phyloP scores from a whole-genome alignment of 1,140 invertebrate species.

The Drepana arcuata region DNA sequence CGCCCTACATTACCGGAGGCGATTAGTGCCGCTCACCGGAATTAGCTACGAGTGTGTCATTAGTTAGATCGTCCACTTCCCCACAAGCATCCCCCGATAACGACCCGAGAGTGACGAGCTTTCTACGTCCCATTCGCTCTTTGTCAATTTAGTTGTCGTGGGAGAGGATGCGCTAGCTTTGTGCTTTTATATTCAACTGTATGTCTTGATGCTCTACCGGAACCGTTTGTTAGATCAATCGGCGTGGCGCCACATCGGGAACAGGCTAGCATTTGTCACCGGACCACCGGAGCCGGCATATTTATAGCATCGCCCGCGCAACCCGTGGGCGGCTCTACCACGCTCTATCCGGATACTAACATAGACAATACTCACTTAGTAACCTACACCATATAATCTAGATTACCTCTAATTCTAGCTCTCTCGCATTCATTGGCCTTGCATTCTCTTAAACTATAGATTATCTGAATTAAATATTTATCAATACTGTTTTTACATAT shows the following conservation, averaged over 20 bases:
- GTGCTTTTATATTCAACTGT: too few relatives aligned
- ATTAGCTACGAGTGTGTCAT: slow-evolving; percentile 40
- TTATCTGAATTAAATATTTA: too few relatives aligned
- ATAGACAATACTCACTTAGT: too few relatives aligned
- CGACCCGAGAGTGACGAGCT: too few relatives aligned
- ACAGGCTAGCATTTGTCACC: slow-evolving; percentile 61
- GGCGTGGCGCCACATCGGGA: slow-evolving; percentile 43
- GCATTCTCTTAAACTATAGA: slow-evolving; percentile 15
- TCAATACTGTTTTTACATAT: too few relatives aligned
- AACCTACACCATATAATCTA: too few relatives aligned
- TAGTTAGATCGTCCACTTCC: slow-evolving; percentile 46
- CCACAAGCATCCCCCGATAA: too few relatives aligned
- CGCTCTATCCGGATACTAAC: slow-evolving; percentile 35
- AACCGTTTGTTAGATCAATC: slow-evolving; percentile 51
- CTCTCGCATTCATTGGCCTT: too few relatives aligned
- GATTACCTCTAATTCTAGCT: too few relatives aligned
- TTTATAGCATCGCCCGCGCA: slow-evolving; percentile 60
- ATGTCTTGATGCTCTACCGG: slow-evolving; percentile 30
- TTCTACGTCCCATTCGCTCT: too few relatives aligned
- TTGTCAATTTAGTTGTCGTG: too few relatives aligned
- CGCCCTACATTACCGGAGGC: slow-evolving; percentile 27
- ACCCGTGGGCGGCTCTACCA: slow-evolving; percentile 46
- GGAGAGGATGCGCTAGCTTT: too few relatives aligned
- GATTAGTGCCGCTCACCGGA: slow-evolving; percentile 49
- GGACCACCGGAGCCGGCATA: slow-evolving; percentile 63